A percentile compares a stretch with the other conserved stretches of the same genome.
These are phyloP conservation scores for Drosophila ironensis DNA, from an alignment of 1,140 invertebrate species.

Conservation along the genomic window DNA sequence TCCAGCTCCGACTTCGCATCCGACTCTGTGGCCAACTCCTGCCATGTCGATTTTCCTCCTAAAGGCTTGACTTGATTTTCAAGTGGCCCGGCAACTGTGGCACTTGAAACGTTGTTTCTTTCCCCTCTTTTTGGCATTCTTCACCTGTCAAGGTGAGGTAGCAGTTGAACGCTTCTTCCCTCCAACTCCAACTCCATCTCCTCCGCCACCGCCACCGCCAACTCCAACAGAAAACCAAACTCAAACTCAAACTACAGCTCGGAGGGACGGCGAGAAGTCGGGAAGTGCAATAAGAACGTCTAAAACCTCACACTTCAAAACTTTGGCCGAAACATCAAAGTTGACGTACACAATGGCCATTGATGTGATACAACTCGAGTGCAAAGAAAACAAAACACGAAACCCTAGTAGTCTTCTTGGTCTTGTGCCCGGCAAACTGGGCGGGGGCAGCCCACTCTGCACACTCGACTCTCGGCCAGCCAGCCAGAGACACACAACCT, in stretches of 20 bases:
- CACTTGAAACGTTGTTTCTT: constrained; percentile 48
- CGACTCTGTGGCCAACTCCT: constrained; percentile 38
- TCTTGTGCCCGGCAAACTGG: constrained; percentile 27
- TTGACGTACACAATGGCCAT: constrained; percentile 80
- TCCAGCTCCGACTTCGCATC: constrained; percentile 12
- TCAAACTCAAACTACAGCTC: no score
- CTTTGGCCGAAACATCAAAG: constrained; percentile 80
- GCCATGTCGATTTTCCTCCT: constrained; percentile 74
- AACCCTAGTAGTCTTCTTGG: constrained; percentile 51
- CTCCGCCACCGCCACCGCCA: no score
- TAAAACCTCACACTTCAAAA: constrained; percentile 80
- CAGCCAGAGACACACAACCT: constrained; percentile 1
- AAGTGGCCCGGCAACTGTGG: constrained; percentile 65
- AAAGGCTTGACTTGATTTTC: constrained; percentile 74
- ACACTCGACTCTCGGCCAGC: neutral
- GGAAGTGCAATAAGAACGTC: constrained; percentile 79
- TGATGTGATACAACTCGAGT: constrained; percentile 80
- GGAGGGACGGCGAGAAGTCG: neutral
- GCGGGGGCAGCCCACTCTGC: neutral
- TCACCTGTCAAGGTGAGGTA: constrained; percentile 71
- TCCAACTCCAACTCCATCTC: constrained; percentile 15
- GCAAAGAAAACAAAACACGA: constrained; percentile 80
- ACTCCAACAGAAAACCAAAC: no score
- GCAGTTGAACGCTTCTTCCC: constrained; percentile 32
- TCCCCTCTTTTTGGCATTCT: constrained; percentile 67